These are phyloP conservation scores for Labia minor DNA, from an alignment of 2,888 invertebrate species.

Conservation along the genomic window DNA sequence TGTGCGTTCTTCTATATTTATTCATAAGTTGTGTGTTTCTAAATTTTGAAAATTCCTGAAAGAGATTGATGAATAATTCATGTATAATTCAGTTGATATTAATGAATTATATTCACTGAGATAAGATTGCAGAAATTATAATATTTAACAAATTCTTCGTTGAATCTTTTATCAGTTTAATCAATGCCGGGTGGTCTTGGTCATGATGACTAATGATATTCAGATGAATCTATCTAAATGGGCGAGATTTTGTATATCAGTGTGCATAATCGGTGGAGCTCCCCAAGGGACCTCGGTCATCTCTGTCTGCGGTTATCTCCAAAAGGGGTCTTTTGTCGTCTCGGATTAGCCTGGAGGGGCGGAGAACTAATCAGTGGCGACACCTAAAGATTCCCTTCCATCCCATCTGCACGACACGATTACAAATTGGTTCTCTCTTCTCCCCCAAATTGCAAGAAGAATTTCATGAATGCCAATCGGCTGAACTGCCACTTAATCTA, in stretches of 20 bases:
- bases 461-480: constrained; percentile 2
- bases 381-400: constrained; percentile 9
- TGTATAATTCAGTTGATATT: too few species aligned
- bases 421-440: background rate
- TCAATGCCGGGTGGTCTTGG: too few species aligned
- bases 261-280: background rate
- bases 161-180: too few species aligned
- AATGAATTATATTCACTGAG: too few species aligned
- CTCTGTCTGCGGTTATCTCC: background rate
- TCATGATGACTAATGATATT: background rate
- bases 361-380: constrained; percentile 13
- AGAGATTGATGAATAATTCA: too few species aligned
- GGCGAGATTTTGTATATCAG: background rate
- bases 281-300: background rate
- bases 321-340: background rate
- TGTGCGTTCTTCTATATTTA: too few species aligned
- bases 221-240: background rate
- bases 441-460: constrained; percentile 6
- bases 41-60: too few species aligned
- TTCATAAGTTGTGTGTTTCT: too few species aligned
- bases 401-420: constrained; percentile 13
- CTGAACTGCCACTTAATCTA: background rate
- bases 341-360: background rate
- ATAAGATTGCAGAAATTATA: too few species aligned
- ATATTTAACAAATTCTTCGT: too few species aligned